Conservation (phyloP, 2,888 invertebrate genomes). For the Tetrapedia diversipes region DNA sequence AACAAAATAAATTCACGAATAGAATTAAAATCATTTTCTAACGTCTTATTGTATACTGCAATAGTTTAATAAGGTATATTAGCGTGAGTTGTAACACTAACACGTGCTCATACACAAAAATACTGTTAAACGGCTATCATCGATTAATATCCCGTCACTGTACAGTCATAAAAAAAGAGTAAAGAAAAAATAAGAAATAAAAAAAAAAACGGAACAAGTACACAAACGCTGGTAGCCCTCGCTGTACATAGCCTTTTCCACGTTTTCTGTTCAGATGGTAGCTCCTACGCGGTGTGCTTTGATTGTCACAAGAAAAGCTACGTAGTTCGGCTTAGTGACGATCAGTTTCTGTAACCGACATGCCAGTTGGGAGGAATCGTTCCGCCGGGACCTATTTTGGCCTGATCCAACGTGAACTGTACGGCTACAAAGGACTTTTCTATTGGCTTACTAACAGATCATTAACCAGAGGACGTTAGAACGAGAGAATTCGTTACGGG, state of each 20-base stretch:
- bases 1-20: not conserved
- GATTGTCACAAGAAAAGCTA: slow-evolving; percentile 82
- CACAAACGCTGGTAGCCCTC: slow-evolving; percentile 71
- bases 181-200: too few relatives aligned
- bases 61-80: slow-evolving; percentile 23
- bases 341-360: slow-evolving; percentile 78
- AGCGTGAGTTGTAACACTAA: slow-evolving; percentile 32
- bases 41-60: not conserved
- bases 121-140: slow-evolving; percentile 31
- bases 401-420: slow-evolving; percentile 66
- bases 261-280: slow-evolving; percentile 81
- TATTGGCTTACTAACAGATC: slow-evolving; percentile 69
- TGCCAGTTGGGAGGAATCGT: slow-evolving; percentile 66
- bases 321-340: slow-evolving; percentile 82
- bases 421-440: slow-evolving; percentile 65
- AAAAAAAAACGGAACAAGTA: slow-evolving; percentile 37
- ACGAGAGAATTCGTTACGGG: slow-evolving; percentile 45
- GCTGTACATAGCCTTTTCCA: slow-evolving; percentile 80
- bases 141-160: slow-evolving; percentile 50
- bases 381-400: slow-evolving; percentile 64
- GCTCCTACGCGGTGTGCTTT: slow-evolving; percentile 81
- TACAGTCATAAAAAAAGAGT: slow-evolving; percentile 49
- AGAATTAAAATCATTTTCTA: not conserved
- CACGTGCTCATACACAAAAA: slow-evolving; percentile 28
- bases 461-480: slow-evolving; percentile 64